phyloP scores from a whole-genome alignment of 1,140 invertebrate species.

The Calosoma granatense region DNA sequence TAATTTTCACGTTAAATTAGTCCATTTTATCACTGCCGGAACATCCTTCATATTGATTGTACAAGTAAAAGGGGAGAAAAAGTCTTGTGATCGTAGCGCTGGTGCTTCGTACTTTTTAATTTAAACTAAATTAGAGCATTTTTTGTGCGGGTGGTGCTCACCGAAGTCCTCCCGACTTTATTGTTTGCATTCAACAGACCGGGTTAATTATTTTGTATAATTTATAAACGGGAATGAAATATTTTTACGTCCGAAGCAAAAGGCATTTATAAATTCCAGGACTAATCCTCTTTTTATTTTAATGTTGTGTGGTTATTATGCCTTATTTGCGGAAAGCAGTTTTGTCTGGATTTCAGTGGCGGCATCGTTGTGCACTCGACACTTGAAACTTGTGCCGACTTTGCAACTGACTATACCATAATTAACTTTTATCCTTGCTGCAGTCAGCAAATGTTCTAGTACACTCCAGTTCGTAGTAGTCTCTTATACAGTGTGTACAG shows the following conservation, averaged over 20 bases:
- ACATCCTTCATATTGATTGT: not conserved
- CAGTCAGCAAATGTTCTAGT: no score
- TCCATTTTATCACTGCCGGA: not conserved
- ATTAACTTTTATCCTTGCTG: conserved; percentile 22
- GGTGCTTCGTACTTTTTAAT: not conserved
- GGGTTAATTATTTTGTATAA: not conserved
- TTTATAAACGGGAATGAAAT: not conserved
- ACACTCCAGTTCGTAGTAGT: no score
- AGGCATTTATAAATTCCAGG: not conserved
- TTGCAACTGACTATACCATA: no score
- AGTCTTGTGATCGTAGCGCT: no score
- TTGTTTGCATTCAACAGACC: not conserved
- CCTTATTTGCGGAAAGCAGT: not conserved
- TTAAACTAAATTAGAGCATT: not conserved
- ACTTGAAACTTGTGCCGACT: not conserved
- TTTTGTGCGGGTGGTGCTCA: not conserved
- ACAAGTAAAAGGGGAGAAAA: not conserved
- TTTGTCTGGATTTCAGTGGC: no score
- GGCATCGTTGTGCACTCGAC: no score
- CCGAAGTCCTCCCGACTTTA: not conserved
- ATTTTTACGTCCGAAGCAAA: not conserved
- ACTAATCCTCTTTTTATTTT: not conserved
- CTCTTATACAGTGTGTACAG: conserved; percentile 18
- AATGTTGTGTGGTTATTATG: not conserved
- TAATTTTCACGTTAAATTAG: not conserved